Percentiles rank a stretch among this genome's conserved stretches.
These are phyloP conservation scores for Hypanus sabinus DNA, from an alignment of 2,113 vertebrate genomes.

Conservation along the genomic window DNA sequence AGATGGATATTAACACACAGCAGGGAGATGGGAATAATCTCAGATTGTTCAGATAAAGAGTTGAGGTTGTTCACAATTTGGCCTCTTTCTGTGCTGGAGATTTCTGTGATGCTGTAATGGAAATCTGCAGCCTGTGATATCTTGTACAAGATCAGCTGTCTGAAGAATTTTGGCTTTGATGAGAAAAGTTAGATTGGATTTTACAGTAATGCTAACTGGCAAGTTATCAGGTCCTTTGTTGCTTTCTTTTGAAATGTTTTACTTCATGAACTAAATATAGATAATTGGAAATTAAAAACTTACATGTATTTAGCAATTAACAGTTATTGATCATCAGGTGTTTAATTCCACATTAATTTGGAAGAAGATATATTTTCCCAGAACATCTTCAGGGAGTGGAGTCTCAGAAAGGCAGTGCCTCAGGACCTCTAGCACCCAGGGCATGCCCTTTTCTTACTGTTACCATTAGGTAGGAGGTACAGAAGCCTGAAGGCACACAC, in stretches of 20 bases:
- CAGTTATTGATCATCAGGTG: background rate
- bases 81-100: background rate
- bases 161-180: background rate
- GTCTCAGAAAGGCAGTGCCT: too few species aligned
- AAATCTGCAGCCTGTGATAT: background rate
- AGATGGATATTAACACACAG: background rate
- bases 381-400: too few species aligned
- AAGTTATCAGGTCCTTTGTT: slow-evolving; percentile 18
- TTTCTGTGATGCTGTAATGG: background rate
- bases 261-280: background rate
- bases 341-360: background rate
- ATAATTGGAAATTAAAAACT: background rate
- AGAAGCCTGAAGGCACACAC: too few species aligned
- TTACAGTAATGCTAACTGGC: slow-evolving; percentile 43
- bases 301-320: background rate
- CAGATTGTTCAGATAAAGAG: background rate
- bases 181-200: slow-evolving; percentile 37
- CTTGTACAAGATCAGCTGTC: background rate
- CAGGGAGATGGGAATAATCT: background rate
- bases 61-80: background rate
- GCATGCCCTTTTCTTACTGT: too few species aligned
- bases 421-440: too few species aligned
- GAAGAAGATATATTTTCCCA: background rate
- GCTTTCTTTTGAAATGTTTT: slow-evolving; percentile 44
- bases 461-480: too few species aligned